phyloP scores from a whole-genome alignment of 2,797 vertebrate species.

The Balearica regulorum region DNA sequence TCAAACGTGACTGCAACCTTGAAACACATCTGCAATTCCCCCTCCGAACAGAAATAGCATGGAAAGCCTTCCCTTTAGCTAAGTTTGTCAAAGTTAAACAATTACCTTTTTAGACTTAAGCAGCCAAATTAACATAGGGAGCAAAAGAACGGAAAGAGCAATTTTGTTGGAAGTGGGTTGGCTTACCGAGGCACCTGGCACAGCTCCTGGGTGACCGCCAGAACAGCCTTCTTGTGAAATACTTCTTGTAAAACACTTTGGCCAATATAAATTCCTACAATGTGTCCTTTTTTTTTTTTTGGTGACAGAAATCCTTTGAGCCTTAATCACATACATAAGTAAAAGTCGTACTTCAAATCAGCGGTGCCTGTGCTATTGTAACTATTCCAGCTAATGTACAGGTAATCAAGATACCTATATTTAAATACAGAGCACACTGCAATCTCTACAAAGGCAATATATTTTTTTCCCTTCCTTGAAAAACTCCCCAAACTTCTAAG shows the following conservation, averaged over 20 bases:
- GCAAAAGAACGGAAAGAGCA: not conserved
- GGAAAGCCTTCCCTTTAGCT: not conserved
- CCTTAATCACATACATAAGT: fast-evolving
- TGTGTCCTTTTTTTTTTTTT: not conserved
- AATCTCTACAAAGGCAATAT: not conserved
- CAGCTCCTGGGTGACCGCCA: not conserved
- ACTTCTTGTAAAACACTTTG: not conserved
- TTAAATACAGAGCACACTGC: not conserved
- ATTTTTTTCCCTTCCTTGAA: not conserved
- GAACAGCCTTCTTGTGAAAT: fast-evolving
- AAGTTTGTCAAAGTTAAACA: not conserved
- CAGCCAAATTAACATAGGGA: not conserved
- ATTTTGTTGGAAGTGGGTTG: not conserved
- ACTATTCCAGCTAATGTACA: not conserved
- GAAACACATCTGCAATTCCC: not conserved
- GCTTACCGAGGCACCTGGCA: not conserved
- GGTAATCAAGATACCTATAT: not conserved
- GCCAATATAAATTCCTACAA: not conserved
- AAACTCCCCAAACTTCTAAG: not conserved
- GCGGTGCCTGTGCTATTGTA: not conserved
- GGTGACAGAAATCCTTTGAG: not conserved
- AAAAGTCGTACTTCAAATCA: not conserved
- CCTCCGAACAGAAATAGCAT: fast-evolving
- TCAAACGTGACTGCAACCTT: not conserved
- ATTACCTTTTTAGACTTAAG: not conserved